phyloP scores from a whole-genome alignment of 2,797 vertebrate species.

The Xenops minutus region DNA sequence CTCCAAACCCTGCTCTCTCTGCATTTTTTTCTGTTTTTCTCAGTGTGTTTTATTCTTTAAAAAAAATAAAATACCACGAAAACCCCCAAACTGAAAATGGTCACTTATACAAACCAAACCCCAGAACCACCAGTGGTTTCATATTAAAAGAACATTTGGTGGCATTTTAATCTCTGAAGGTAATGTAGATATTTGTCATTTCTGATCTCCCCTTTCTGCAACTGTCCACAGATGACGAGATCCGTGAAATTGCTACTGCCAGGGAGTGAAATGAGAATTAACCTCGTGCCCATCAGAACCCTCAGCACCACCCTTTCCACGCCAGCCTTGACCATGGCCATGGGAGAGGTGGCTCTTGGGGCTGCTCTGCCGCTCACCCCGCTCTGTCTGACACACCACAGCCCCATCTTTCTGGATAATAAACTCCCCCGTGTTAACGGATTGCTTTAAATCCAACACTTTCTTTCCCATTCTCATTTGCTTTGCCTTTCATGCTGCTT shows the following conservation, averaged over 20 bases:
- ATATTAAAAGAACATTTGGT: slow-evolving; percentile 53
- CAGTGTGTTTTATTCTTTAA: not conserved
- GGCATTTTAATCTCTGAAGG: slow-evolving; percentile 66
- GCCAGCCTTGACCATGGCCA: not conserved
- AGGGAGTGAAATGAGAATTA: slow-evolving; percentile 65
- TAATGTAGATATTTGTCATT: slow-evolving; percentile 72
- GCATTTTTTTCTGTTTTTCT: not conserved
- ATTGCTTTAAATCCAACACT: not conserved
- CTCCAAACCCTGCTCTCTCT: not conserved
- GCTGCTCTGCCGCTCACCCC: not conserved
- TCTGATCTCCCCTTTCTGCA: slow-evolving; percentile 60
- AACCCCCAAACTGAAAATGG: not conserved
- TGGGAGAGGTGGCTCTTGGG: not conserved
- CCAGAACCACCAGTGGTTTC: not conserved
- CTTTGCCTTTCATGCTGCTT: slow-evolving; percentile 65
- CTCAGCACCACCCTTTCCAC: slow-evolving; percentile 23
- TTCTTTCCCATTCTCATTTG: slow-evolving; percentile 42
- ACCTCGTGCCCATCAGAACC: slow-evolving; percentile 47
- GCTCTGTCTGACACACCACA: not conserved
- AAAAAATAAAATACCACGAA: not conserved
- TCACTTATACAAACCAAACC: not conserved
- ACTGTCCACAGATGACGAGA: slow-evolving; percentile 62
- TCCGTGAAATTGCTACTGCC: slow-evolving; percentile 72
- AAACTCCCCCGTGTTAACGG: not conserved
- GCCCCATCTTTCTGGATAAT: not conserved